These are phyloP conservation scores for Panopea generosa DNA, from an alignment of 2,888 invertebrate genomes.

Conservation along the genomic window DNA sequence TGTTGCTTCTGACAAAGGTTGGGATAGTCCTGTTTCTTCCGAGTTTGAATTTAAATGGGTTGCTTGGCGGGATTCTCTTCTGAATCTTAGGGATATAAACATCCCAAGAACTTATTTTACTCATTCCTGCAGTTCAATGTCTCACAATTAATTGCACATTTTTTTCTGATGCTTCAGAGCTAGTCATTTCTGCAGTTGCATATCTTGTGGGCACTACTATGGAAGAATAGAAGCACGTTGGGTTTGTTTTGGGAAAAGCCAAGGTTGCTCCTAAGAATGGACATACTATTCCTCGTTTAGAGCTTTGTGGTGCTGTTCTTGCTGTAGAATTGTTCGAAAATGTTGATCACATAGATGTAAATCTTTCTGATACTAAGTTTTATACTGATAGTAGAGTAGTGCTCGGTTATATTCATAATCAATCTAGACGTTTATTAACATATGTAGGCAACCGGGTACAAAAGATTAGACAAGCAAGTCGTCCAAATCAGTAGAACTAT, in stretches of 20 bases:
- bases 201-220: background rate
- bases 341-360: background rate
- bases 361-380: background rate
- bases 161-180: too few species aligned
- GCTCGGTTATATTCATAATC: conserved; percentile 35
- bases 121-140: too few species aligned
- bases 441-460: conserved; percentile 46
- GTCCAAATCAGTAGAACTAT: conserved; percentile 39
- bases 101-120: too few species aligned
- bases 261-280: conserved; percentile 32
- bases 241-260: conserved; percentile 32
- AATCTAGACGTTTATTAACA: conserved; percentile 28
- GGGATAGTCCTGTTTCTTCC: too few species aligned
- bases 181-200: too few species aligned
- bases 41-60: too few species aligned
- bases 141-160: too few species aligned
- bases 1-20: too few species aligned
- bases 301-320: conserved; percentile 33
- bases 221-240: background rate
- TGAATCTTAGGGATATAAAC: too few species aligned
- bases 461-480: conserved; percentile 15
- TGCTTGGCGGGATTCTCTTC: too few species aligned
- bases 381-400: conserved; percentile 41
- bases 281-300: conserved; percentile 33
- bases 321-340: conserved; percentile 5